phyloP scores from a whole-genome alignment of 2,797 vertebrate species.

The Lycodopsis pacificus region DNA sequence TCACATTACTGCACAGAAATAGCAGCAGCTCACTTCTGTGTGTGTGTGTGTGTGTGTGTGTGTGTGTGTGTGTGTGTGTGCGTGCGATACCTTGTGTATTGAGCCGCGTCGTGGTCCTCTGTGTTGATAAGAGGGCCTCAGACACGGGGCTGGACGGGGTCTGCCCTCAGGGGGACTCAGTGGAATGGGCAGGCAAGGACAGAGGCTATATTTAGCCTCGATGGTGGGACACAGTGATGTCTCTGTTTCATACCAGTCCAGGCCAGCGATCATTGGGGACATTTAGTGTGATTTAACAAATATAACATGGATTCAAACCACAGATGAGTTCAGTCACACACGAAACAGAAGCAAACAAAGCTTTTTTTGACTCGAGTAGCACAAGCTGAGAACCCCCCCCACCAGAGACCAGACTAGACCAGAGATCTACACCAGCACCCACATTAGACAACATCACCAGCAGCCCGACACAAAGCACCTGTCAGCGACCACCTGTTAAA shows the following conservation, averaged over 20 bases:
- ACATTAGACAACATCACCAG: slow-evolving; percentile 9
- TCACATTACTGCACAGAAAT: slow-evolving; percentile 45
- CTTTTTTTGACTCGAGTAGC: background rate
- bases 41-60: background rate
- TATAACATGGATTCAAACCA: slow-evolving; percentile 4
- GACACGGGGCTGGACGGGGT: slow-evolving; percentile 36
- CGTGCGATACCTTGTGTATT: slow-evolving; percentile 4
- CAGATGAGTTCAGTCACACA: background rate
- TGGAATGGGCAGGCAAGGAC: slow-evolving; percentile 58
- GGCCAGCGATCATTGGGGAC: background rate
- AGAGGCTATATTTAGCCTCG: slow-evolving; percentile 64
- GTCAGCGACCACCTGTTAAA: slow-evolving; percentile 28
- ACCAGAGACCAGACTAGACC: background rate
- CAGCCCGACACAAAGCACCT: slow-evolving; percentile 21
- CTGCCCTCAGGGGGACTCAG: slow-evolving; percentile 53
- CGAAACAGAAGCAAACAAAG: background rate
- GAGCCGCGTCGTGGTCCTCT: slow-evolving; percentile 12
- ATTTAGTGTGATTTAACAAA: background rate
- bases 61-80: background rate
- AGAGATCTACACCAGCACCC: background rate
- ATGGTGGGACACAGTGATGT: slow-evolving; percentile 36
- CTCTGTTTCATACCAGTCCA: slow-evolving; percentile 33
- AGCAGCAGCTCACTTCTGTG: slow-evolving; percentile 21
- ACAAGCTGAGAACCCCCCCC: background rate
- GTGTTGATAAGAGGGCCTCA: slow-evolving; percentile 53